Base-by-base conservation (phyloP, 2,113 vertebrate genomes). In the Spea bombifrons region DNA sequence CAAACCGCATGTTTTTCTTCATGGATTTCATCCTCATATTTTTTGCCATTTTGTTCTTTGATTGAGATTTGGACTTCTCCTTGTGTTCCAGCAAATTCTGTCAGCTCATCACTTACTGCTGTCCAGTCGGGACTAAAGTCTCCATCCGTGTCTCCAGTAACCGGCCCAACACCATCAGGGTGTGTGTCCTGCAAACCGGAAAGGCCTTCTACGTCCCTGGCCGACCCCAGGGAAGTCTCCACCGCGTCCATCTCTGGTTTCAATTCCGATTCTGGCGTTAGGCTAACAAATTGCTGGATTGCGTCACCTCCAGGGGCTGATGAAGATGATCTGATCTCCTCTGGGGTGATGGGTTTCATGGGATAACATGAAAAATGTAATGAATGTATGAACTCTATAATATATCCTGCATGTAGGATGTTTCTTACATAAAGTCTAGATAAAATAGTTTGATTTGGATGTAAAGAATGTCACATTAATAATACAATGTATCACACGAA, bases 331-430 rank as follows among this genome's bases (percentile, higher is more conserved):
- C 80, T 79, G 9, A 48, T 52, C 83, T 85, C 46, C 84, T 84
- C 88, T 87, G 85, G 67, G 69, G 84, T 49, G 59, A 0, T 65
- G 86, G 84, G 83, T 63, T 81, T 0, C 75, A 86, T 85, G 49
- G 72, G 77, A 86, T 81, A 90, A 83, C 78, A 84, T 75, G 82
- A 68, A 78, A 8, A 16, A 17, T 47, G 69, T 65, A 81, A 83
- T 9, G 68, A 15, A 67, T 43, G 55, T 5, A 17, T 10, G 64
- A 8, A 57, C 67, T 0, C 0, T 30, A 30, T 30, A 30, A 30
- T 30, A 30, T 30, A 30, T 30, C 30, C 30, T 30, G 30, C 30
- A 30, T 30, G 30, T 30, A 30, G 30, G 30, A 30, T 30, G 30
- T 30, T 30, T 30, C 30, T 30, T 30, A 30, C 30, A 30, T 30